These are phyloP conservation scores for Fratercula arctica DNA, from an alignment of 2,797 vertebrate genomes.

Conservation along the genomic window DNA sequence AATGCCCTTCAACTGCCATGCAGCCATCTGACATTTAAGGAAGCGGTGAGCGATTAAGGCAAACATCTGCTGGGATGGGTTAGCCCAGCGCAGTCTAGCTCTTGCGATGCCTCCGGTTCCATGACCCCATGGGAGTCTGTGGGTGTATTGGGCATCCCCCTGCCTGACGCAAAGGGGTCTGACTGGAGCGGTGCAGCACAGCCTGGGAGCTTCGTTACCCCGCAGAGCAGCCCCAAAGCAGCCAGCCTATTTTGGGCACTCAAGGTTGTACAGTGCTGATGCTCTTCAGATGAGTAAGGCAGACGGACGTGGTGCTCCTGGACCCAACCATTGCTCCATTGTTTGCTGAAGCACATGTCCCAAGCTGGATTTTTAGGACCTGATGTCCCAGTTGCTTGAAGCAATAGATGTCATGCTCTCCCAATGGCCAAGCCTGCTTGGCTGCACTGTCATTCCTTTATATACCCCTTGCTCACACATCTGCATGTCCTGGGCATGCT, in stretches of 20 bases:
- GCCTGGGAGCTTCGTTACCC: not conserved
- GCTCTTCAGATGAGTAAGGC: not conserved
- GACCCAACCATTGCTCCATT: not conserved
- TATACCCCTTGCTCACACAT: not conserved
- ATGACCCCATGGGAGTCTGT: not conserved
- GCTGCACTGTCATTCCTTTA: not conserved
- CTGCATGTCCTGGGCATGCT: not conserved
- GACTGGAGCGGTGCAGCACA: not conserved
- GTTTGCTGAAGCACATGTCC: not conserved
- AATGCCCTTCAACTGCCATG: not conserved
- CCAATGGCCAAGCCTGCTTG: not conserved
- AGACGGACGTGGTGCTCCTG: accelerated
- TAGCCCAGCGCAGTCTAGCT: not conserved
- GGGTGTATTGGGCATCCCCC: accelerated
- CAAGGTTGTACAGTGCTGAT: not conserved
- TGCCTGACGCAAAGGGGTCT: not conserved
- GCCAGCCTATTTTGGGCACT: not conserved
- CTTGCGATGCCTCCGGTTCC: not conserved
- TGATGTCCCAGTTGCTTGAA: not conserved
- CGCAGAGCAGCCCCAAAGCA: not conserved
- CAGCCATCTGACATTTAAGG: not conserved
- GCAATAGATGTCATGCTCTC: not conserved
- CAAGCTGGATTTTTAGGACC: not conserved
- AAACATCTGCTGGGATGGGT: not conserved
- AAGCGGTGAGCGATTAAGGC: not conserved